phyloP scores from a whole-genome alignment of 1,140 invertebrate species.

The Drosophila malerkotliana region DNA sequence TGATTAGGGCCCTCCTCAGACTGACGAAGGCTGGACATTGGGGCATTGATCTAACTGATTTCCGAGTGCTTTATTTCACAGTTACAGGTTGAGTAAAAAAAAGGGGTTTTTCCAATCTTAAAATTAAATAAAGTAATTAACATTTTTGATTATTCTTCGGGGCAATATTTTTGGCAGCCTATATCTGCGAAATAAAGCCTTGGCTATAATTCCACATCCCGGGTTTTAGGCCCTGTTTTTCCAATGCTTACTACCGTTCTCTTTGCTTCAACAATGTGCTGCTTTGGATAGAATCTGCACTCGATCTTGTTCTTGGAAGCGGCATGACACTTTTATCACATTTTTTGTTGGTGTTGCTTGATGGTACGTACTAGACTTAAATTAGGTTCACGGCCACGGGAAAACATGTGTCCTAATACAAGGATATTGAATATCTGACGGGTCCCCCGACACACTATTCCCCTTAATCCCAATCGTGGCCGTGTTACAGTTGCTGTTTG shows the following conservation, averaged over 20 bases:
- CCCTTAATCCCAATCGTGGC: slow-evolving; percentile 4
- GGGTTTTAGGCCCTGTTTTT: slow-evolving; percentile 2
- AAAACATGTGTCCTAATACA: slow-evolving; percentile 2
- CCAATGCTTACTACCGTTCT: slow-evolving; percentile 21
- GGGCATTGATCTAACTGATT: background rate
- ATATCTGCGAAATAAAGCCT: slow-evolving; percentile 17
- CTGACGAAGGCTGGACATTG: background rate
- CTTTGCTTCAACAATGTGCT: slow-evolving; percentile 33
- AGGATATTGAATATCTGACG: slow-evolving; percentile 1
- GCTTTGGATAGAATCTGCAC: slow-evolving; percentile 35
- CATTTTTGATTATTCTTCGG: background rate
- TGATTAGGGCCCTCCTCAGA: slow-evolving; percentile 6
- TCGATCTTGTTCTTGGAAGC: slow-evolving; percentile 62
- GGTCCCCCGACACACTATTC: background rate
- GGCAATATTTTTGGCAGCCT: background rate
- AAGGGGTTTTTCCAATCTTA: background rate
- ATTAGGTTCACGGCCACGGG: slow-evolving; percentile 59
- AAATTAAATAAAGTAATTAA: background rate
- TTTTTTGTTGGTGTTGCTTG: slow-evolving; percentile 59
- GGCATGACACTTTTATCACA: slow-evolving; percentile 80
- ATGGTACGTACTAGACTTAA: slow-evolving; percentile 79
- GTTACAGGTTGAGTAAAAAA: background rate
- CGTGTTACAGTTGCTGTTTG: slow-evolving; percentile 47
- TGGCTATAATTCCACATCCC: background rate
- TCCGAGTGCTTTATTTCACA: background rate